These are phyloP conservation scores for Cuculus canorus DNA, from an alignment of 2,797 vertebrate species.

Conservation along the genomic window DNA sequence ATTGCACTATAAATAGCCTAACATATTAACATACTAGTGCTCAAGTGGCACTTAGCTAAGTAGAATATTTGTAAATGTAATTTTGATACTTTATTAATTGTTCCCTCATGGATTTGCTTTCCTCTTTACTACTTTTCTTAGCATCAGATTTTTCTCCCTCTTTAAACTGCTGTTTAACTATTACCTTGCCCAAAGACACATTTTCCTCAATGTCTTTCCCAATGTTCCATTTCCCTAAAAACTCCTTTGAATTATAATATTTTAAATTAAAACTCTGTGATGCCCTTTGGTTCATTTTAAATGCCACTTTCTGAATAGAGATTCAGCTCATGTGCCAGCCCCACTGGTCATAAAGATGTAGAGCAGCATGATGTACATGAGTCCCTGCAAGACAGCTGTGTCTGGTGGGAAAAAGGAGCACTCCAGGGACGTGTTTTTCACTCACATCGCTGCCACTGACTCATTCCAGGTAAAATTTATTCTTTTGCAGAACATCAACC, in stretches of 20 bases:
- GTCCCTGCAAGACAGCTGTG: not conserved
- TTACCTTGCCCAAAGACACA: not conserved
- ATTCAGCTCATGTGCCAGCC: not conserved
- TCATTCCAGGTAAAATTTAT: not conserved
- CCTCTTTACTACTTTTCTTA: not conserved
- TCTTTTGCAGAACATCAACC: not conserved
- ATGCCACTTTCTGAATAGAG: not conserved
- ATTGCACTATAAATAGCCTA: not conserved
- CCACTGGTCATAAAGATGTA: not conserved
- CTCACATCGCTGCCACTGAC: not conserved
- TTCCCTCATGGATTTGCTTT: not conserved
- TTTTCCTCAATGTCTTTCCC: not conserved
- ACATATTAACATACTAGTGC: not conserved
- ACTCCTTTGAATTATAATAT: not conserved
- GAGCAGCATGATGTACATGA: not conserved
- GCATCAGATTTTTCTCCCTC: not conserved
- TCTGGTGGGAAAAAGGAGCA: not conserved
- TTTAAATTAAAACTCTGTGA: not conserved
- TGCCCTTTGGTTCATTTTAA: not conserved
- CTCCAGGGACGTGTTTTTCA: not conserved
- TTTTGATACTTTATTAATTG: conserved; percentile 22
- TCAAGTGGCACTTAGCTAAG: not conserved
- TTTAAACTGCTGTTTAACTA: not conserved
- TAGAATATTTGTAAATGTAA: not conserved
- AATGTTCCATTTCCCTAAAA: not conserved